Evolutionary conservation across 2,113 vertebrate genomes (phyloP).

Genomic region (Varanus salvator): DNA sequence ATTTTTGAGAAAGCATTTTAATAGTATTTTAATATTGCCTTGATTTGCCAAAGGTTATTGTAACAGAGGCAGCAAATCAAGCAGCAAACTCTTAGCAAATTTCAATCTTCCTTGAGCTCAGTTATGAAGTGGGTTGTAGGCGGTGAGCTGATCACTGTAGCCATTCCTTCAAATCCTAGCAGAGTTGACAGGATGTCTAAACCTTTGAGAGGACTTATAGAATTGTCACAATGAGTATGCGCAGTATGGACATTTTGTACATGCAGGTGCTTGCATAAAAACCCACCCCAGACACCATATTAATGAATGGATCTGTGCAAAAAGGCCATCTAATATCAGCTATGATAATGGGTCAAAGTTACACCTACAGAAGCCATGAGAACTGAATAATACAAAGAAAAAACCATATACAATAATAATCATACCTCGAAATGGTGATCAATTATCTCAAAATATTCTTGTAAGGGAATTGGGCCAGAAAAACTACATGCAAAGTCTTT

Average conservation of each 20-base stretch:
- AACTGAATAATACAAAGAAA: not conserved
- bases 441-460: slow-evolving; percentile 94
- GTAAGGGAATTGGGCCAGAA: slow-evolving; percentile 87
- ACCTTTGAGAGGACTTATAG: not conserved
- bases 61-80: not conserved
- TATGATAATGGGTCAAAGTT: not conserved
- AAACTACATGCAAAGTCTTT: slow-evolving; percentile 91
- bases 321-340: not conserved
- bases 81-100: not conserved
- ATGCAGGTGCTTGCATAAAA: not conserved
- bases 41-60: not conserved
- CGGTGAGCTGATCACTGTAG: no score
- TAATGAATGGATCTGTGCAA: not conserved
- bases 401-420: not conserved
- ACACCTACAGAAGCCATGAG: not conserved
- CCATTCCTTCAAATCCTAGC: not conserved
- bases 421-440: slow-evolving; percentile 93
- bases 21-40: not conserved
- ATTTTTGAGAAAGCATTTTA: not conserved
- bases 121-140: not conserved
- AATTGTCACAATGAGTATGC: no score
- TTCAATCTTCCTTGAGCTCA: not conserved
- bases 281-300: not conserved
- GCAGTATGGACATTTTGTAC: not conserved
- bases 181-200: not conserved